These are phyloP conservation scores for Epizoanthus stellaris DNA, from an alignment of 92 coral and sea anemone species.

Conservation along the genomic window DNA sequence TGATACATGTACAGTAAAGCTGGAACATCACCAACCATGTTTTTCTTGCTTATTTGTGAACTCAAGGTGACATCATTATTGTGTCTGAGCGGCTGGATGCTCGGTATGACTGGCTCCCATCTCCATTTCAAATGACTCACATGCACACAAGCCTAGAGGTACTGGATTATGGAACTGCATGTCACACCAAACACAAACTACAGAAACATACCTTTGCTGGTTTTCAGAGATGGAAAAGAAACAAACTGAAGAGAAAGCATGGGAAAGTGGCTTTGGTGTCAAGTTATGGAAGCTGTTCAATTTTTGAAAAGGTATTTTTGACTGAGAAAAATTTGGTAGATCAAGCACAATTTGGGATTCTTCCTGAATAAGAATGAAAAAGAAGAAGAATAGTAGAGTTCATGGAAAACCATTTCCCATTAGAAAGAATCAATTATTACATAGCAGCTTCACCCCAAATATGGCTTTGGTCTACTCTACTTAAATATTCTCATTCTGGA, in stretches of 20 bases:
- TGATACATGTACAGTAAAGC: no score
- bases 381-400: background rate
- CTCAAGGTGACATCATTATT: conserved; percentile 76
- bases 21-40: no score
- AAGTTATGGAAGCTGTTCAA: conserved; percentile 78
- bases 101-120: conserved; percentile 96
- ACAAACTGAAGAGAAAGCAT: conserved; percentile 42
- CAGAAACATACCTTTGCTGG: conserved; percentile 7
- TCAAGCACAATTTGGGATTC: no score
- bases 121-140: conserved; percentile 71
- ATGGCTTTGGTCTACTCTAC: no score
- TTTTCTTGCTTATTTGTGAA: background rate
- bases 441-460: no score
- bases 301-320: conserved; percentile 76
- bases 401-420: no score
- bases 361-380: background rate
- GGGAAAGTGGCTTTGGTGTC: conserved; percentile 85
- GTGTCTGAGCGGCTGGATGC: conserved; percentile 91
- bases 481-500: no score
- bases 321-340: background rate
- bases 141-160: conserved; percentile 59
- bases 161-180: conserved; percentile 76
- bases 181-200: conserved; percentile 38
- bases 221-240: conserved; percentile 34
- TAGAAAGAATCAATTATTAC: no score